Base-by-base conservation (phyloP, 2,888 invertebrate species). In the Lasioglossum calceatum region DNA sequence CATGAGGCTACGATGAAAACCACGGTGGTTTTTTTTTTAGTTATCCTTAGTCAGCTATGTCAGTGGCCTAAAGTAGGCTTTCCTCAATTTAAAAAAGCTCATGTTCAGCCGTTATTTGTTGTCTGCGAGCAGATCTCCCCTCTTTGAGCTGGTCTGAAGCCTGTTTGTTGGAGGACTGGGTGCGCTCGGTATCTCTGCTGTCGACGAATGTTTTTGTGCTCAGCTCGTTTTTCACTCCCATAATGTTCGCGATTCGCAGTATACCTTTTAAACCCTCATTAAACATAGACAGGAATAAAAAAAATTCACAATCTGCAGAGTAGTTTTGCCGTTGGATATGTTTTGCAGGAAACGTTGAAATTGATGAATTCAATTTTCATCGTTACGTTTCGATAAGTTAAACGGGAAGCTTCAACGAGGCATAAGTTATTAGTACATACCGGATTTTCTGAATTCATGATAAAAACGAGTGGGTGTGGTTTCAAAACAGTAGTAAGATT, bases 61-160 rank as follows among this genome's bases (percentile, higher is more conserved):
- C 61, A 16, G 61, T 12, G 32, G 27, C 27, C 2, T 2, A 16
- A 4, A 32, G 61, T 32, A 32, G 61, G 61, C 61, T 32, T 64
- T 16, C 16, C 61, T 64, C 32, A 64, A 64, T 64, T 64, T 64
- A 64, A 61, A 64, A 64, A 64, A 64, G 61, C 61, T 32, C 61
- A 64, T 27, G 61, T 32, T 4, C 61, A 27, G 27, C 61, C 32
- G 32, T 32, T 64, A 32, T 64, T 64, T 64, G 61, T 64, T 64
- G 61, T 64, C 61, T 64, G 27, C 23, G n/a, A 73, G 54, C 67
- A 71, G 32, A 39, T 42, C 36, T 64, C 61, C 27, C 32, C 61
- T 64, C 27, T 64, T 64, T 32, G 61, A 64, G 32, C 32, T 64
- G 2, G 27, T 4, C 27, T 27, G 61, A 61, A 61, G 61, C 61